These are phyloP conservation scores for Drosophila demipolita DNA, from an alignment of 2,888 invertebrate species.

Conservation along the genomic window DNA sequence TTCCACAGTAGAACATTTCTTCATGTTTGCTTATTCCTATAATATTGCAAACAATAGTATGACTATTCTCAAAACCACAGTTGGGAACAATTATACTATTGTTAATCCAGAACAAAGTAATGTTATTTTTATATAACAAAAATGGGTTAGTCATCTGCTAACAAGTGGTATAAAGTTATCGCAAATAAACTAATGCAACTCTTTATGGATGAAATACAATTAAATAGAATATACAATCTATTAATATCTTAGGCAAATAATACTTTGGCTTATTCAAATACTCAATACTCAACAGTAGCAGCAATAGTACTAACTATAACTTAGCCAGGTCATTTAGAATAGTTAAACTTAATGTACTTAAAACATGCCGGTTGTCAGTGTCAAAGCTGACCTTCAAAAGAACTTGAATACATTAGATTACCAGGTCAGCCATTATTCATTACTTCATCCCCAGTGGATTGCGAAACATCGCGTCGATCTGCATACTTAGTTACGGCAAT, in stretches of 20 bases:
- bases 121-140: neutral
- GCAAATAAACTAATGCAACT: neutral
- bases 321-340: neutral
- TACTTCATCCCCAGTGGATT: slow-evolving; percentile 21
- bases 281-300: neutral
- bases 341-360: slow-evolving; percentile 15
- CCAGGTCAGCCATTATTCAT: slow-evolving; percentile 29
- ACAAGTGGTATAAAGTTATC: neutral
- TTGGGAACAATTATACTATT: neutral
- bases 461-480: slow-evolving; percentile 46
- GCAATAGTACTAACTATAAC: neutral
- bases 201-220: neutral
- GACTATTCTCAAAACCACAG: too few relatives aligned
- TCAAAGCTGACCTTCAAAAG: slow-evolving; percentile 42
- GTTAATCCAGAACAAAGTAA: neutral
- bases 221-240: neutral
- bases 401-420: slow-evolving; percentile 35
- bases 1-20: neutral
- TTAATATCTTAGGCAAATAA: neutral
- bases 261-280: neutral
- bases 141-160: neutral
- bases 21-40: neutral
- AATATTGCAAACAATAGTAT: too few relatives aligned
- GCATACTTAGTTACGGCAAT: slow-evolving; percentile 38
- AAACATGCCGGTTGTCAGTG: slow-evolving; percentile 7